Base-by-base conservation (phyloP, 2,797 vertebrate species). In the Sarcoramphus papa region DNA sequence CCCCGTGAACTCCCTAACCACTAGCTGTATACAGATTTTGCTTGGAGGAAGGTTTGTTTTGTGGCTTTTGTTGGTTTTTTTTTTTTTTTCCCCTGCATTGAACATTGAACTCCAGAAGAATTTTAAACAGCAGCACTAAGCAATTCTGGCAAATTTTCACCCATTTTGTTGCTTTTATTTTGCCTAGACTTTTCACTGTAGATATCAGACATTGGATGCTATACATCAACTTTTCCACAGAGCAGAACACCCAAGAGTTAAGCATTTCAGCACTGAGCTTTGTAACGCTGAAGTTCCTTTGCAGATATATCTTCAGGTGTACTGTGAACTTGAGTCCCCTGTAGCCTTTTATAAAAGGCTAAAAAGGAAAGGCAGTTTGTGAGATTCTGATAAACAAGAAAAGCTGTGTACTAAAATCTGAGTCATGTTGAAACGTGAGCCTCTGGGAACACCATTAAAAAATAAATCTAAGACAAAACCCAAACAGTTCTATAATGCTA, bases 351-450 rank as follows among this genome's bases (percentile, higher is more conserved):
- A 25, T 59, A 83, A 92, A 93, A 94, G 48, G 21, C 54, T 92
- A n/a, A 73, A 89, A 92, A 96, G 67, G 74, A 92, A 90, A 85
- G 60, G 33, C 37, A 50, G 60, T 81, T 83, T 85, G 57, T 47
- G 53, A 68, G 74, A 67, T 48, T 73, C 73, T 89, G 82, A 92
- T 93, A 90, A 95, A 85, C 86, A 90, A 79, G 53, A 81, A 91
- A 92, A 92, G 41, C 67, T 62, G 4, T 68, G 56, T 45, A 60
- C 50, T 64, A 64, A 92, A 93, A 64, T 48, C 64, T 72, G 62
- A 91, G 41, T 53, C 41, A 43, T 4, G 5, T 18, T 74, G 60
- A 78, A 93, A 93, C 47, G n/a, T 31, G 14, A 93, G 77, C 37
- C 47, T 62, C 51, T 77, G 53, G n/a, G 50, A 95, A 74, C 53